These are phyloP conservation scores for Odontesthes bonariensis DNA, from an alignment of 2,113 vertebrate genomes.

Conservation along the genomic window DNA sequence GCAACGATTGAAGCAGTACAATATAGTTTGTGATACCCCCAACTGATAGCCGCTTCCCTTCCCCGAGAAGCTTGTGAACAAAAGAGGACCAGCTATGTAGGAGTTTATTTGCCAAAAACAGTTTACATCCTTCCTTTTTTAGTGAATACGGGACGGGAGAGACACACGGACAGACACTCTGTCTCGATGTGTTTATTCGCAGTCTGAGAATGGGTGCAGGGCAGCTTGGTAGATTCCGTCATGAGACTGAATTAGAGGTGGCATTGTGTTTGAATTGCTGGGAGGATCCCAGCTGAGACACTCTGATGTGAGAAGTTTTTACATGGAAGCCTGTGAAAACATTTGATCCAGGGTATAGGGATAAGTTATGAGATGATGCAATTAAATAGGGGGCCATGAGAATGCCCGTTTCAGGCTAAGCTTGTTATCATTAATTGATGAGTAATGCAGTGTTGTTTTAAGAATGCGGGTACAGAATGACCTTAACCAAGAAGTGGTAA, in stretches of 20 bases:
- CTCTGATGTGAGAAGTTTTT: slow-evolving; percentile 43
- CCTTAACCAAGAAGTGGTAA: too few species aligned
- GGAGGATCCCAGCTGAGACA: slow-evolving; percentile 62
- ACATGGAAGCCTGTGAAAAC: slow-evolving; percentile 40
- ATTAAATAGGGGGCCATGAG: slow-evolving; percentile 9
- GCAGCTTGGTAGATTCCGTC: slow-evolving; percentile 60
- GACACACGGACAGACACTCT: slow-evolving; percentile 79
- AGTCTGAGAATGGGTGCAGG: slow-evolving; percentile 69
- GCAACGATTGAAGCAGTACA: slow-evolving; percentile 71
- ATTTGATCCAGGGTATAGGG: not conserved
- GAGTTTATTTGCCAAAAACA: slow-evolving; percentile 82
- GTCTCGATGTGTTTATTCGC: slow-evolving; percentile 80
- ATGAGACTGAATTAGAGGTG: slow-evolving; percentile 73
- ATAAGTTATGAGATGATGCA: slow-evolving; percentile 7
- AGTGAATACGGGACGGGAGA: slow-evolving; percentile 72
- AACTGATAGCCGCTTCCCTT: slow-evolving; percentile 77
- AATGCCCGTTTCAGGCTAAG: slow-evolving; percentile 8
- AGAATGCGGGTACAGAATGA: too few species aligned
- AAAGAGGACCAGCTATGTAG: slow-evolving; percentile 74
- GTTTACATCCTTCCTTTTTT: slow-evolving; percentile 85
- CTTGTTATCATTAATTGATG: not conserved
- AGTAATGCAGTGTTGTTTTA: not conserved
- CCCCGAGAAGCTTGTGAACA: slow-evolving; percentile 75
- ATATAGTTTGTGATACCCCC: slow-evolving; percentile 82
- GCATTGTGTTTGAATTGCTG: slow-evolving; percentile 70